phyloP scores from a whole-genome alignment of 2,797 vertebrate species.

The Gymnoscopelus braueri region DNA sequence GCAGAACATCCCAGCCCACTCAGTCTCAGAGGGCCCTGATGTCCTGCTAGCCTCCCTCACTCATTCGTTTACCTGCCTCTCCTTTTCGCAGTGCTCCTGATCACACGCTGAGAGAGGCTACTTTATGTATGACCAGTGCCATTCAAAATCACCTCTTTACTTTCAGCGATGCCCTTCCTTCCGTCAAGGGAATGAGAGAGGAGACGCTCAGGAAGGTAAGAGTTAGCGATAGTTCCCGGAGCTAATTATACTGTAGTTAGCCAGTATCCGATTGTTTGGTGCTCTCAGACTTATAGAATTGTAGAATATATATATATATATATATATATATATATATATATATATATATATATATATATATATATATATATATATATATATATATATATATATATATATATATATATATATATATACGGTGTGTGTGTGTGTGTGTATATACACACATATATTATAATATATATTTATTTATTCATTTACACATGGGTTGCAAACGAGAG shows the following conservation, averaged over 20 bases:
- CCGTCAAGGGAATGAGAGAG: slow-evolving; percentile 35
- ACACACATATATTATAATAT: no score
- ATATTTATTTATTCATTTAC: no score
- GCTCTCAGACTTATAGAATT: no score
- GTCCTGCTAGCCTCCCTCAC: slow-evolving; percentile 64
- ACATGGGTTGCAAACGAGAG: no score
- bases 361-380: no score
- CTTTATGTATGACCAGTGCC: slow-evolving; percentile 56
- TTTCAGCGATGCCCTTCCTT: slow-evolving; percentile 42
- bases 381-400: no score
- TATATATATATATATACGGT: no score
- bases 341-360: no score
- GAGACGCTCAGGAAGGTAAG: slow-evolving; percentile 21
- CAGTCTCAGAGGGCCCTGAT: slow-evolving; percentile 65
- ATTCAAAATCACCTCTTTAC: slow-evolving; percentile 54
- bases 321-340: no score
- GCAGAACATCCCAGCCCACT: slow-evolving; percentile 69
- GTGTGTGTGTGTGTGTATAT: no score
- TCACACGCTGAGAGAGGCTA: slow-evolving; percentile 57
- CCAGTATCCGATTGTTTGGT: no score
- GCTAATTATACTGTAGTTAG: not conserved
- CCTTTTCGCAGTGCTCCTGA: slow-evolving; percentile 54
- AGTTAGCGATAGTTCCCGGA: not conserved
- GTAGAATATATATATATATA: no score
- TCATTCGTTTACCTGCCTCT: slow-evolving; percentile 73